Evolutionary conservation across 2,797 vertebrate species (phyloP).

Genomic region (Simalia tracyae): DNA sequence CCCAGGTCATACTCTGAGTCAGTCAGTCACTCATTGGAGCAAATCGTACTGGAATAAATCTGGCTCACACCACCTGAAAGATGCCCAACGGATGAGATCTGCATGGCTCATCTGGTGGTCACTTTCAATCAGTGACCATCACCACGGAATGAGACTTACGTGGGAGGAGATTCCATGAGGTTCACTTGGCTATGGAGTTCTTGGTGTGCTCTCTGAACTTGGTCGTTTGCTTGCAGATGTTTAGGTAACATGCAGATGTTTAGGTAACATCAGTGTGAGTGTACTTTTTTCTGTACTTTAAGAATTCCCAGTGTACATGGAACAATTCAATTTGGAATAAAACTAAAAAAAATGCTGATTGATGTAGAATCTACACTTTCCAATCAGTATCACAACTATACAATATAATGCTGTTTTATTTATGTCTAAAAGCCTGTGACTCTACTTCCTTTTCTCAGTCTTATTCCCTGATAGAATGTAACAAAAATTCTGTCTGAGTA

Average conservation of each 20-base stretch:
- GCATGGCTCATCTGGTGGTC: neutral
- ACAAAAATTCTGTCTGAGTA: neutral
- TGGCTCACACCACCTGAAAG: too few relatives aligned
- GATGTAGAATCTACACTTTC: neutral
- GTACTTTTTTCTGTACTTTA: neutral
- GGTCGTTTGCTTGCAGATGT: neutral
- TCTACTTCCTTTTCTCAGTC: neutral
- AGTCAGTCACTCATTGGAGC: too few relatives aligned
- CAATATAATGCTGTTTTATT: neutral
- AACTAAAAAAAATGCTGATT: neutral
- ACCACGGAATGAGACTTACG: neutral
- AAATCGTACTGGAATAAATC: too few relatives aligned
- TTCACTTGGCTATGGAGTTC: neutral
- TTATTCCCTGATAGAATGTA: neutral
- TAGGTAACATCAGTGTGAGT: neutral
- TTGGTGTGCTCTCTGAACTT: neutral
- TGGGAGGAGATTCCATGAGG: neutral
- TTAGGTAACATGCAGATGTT: neutral
- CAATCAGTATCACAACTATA: neutral
- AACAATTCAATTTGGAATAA: neutral
- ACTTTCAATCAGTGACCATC: neutral
- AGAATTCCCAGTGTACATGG: neutral
- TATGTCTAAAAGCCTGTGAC: neutral
- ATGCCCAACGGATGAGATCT: neutral
- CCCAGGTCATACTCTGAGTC: too few relatives aligned